Evolutionary conservation across 2,113 vertebrate genomes (phyloP), one percentile per base, ranked within the genome.

Genomic region (Panthera tigris): DNA sequence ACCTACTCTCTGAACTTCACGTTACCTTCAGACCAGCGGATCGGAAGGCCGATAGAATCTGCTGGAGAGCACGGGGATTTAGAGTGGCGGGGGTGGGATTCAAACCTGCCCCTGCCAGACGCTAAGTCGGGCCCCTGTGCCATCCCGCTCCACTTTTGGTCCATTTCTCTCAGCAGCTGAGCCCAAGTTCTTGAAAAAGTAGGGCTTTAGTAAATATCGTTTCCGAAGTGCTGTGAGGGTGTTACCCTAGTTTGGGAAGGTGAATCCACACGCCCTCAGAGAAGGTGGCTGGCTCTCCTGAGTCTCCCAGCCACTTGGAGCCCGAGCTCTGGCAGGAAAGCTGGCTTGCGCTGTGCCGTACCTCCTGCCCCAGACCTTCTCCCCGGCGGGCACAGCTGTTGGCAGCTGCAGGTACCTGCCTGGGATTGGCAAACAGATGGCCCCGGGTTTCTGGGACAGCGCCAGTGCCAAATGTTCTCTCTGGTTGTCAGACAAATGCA

Each of bases 401-500:
- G 23, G 86, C 61, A 91, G 21, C 86, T 66, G 11, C 14, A 39
- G 39, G 25, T 80, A 74, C 90, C 73, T 82, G 83, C 45, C 78
- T 39, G 61, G 81, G 45, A 19, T 3, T 45, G 41, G 69, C 27
- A 71, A 68, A 33, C 97, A 95, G 91, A 92, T 92, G 91, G 83
- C 80, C 79, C 29, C 27, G 29, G 31, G 74, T 87, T 86, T 94
- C 83, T 92, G 95, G 97, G 79, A 65, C 45, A 89, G 96, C 45
- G 91, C 92, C 50, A 71, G 1, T 48, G 82, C 85, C 74, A n/a
- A n/a, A 61, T 48, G 69, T 95, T 95, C 85, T 91, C 82, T 68
- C 76, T 73, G 50, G 65, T 94, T 94, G 93, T 94, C 91, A 96
- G 88, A 82, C 71, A 92, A 23, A 89, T n/a, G 73, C 48, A 52